These are phyloP conservation scores for Chrysotoxum bicinctum DNA, from an alignment of 2,888 invertebrate species.

Conservation along the genomic window DNA sequence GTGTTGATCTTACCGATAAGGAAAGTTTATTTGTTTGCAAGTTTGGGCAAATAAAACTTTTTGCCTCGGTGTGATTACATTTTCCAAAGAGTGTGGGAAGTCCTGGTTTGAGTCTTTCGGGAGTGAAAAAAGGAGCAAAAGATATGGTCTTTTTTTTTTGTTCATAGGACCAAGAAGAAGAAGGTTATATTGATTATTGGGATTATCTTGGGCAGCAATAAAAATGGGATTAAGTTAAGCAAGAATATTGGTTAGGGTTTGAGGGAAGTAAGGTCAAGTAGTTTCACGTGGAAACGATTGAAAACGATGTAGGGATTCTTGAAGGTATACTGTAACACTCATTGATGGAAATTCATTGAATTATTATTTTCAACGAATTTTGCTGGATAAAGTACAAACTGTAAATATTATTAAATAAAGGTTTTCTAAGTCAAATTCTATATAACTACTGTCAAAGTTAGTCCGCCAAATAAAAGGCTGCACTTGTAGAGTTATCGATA, in stretches of 20 bases:
- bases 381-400: too few species aligned
- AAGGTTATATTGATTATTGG: conserved; percentile 65
- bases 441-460: too few species aligned
- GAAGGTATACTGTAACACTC: too few species aligned
- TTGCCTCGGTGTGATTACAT: conserved; percentile 66
- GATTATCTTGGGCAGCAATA: conserved; percentile 38
- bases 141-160: conserved; percentile 9
- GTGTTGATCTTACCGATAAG: conserved; percentile 71
- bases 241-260: background rate
- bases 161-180: conserved; percentile 1
- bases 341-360: too few species aligned
- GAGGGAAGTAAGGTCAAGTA: conserved; percentile 41
- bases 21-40: conserved; percentile 70
- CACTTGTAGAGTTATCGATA: too few species aligned
- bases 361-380: too few species aligned
- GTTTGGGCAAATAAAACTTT: conserved; percentile 70
- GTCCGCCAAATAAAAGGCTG: too few species aligned
- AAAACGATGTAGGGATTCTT: background rate
- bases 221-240: background rate
- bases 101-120: background rate
- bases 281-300: background rate
- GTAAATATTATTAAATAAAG: too few species aligned
- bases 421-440: too few species aligned
- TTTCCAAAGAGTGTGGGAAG: conserved; percentile 29
- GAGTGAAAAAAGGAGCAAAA: conserved; percentile 5